These are phyloP conservation scores for Bothrops jararaca DNA, from an alignment of 2,113 vertebrate genomes.

Conservation along the genomic window DNA sequence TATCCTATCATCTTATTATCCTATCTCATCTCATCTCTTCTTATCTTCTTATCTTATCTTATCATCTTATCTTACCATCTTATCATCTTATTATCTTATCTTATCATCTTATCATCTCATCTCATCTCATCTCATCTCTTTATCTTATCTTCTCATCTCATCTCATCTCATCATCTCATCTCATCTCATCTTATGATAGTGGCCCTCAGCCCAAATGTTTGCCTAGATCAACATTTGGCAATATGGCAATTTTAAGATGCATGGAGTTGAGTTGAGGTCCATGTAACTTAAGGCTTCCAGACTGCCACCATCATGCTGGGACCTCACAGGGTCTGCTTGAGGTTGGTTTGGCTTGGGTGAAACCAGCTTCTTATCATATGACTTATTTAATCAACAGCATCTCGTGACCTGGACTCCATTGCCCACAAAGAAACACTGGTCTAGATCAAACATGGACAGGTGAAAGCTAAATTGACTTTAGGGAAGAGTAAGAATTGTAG, in stretches of 20 bases:
- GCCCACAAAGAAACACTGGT: background rate
- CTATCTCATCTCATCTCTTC: too few species aligned
- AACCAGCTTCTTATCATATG: background rate
- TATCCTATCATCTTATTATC: too few species aligned
- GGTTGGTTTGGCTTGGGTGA: background rate
- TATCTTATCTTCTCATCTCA: too few species aligned
- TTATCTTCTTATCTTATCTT: too few species aligned
- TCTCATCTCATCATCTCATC: too few species aligned
- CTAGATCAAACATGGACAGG: background rate
- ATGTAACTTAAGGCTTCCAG: background rate
- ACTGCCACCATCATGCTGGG: background rate
- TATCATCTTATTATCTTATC: too few species aligned
- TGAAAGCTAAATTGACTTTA: background rate
- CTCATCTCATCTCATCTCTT: too few species aligned
- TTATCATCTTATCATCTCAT: too few species aligned
- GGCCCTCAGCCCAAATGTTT: background rate
- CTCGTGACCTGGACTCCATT: background rate
- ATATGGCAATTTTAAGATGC: background rate
- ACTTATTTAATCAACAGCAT: background rate
- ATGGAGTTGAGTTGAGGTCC: background rate
- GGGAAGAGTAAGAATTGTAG: background rate
- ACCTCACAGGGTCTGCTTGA: background rate
- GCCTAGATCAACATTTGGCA: background rate
- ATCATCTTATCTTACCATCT: too few species aligned
- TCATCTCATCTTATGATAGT: background rate